Evolutionary conservation across 2,888 invertebrate genomes (phyloP).

Genomic region (Apomyelois bistriatella): DNA sequence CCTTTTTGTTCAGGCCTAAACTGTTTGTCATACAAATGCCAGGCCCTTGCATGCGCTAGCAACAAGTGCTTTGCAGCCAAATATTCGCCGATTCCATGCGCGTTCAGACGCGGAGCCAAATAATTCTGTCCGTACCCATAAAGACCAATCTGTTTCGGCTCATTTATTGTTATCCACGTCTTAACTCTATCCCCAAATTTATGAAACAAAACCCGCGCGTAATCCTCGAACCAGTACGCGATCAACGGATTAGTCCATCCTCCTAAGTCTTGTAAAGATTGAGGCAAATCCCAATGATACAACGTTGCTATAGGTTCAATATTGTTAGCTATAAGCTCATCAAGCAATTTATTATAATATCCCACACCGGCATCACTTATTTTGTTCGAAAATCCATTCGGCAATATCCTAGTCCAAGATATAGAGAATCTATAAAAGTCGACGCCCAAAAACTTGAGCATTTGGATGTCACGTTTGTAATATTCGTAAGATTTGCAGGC

Average conservation of each 20-base stretch:
- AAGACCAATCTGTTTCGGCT: constrained; percentile 64
- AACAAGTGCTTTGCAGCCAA: constrained; percentile 71
- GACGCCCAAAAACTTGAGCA: constrained; percentile 64
- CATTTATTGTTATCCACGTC: constrained; percentile 81
- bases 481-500: constrained; percentile 82
- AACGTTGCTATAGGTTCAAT: constrained; percentile 82
- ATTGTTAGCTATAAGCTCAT: constrained; percentile 77
- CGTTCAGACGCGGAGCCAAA: constrained; percentile 56
- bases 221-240: constrained; percentile 70
- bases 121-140: constrained; percentile 64
- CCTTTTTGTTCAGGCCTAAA: constrained; percentile 51
- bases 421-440: constrained; percentile 80
- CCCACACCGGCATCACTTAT: constrained; percentile 80
- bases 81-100: constrained; percentile 72
- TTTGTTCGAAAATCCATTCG: constrained; percentile 72
- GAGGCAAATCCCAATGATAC: constrained; percentile 79
- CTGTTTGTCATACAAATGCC: constrained; percentile 63
- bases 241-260: constrained; percentile 75
- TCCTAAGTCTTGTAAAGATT: constrained; percentile 76
- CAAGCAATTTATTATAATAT: constrained; percentile 83
- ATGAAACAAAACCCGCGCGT: constrained; percentile 62
- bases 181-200: constrained; percentile 74
- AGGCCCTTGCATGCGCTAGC: constrained; percentile 78
- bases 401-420: constrained; percentile 83
- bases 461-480: constrained; percentile 75